A percentile compares a stretch with the other conserved stretches of the same genome.
Conservation (phyloP, 2,797 vertebrate species). For the Chaenodraco wilsoni region DNA sequence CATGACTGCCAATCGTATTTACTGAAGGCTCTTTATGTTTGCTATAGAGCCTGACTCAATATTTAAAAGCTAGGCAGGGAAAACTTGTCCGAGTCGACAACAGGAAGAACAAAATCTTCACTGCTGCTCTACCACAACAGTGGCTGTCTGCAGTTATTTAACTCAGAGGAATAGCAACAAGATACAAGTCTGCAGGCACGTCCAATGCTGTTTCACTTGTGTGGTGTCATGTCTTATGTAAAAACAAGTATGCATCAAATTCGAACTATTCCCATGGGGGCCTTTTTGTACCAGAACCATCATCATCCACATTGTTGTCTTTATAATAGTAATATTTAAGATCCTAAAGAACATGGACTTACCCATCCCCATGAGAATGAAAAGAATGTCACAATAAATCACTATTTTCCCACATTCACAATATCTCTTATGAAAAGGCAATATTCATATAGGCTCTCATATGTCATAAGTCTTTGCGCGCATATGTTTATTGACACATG, state of each 20-base stretch:
- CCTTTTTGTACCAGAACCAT: not conserved
- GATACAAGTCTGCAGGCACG: conserved; percentile 23
- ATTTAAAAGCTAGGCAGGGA: conserved; percentile 75
- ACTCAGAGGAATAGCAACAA: conserved; percentile 46
- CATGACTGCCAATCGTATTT: conserved; percentile 86
- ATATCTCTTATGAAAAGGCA: too few relatives aligned
- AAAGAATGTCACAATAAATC: not conserved
- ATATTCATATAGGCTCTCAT: too few relatives aligned
- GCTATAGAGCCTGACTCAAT: conserved; percentile 71
- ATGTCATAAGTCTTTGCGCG: not conserved
- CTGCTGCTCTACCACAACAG: conserved; percentile 60
- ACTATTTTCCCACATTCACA: too few relatives aligned
- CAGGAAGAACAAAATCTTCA: conserved; percentile 49
- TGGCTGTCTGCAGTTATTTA: conserved; percentile 60
- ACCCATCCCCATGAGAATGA: not conserved
- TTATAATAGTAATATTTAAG: not conserved
- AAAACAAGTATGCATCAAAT: conserved; percentile 16
- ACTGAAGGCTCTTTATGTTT: conserved; percentile 80
- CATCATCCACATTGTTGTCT: conserved; percentile 12
- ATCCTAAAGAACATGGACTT: not conserved
- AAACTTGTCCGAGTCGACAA: conserved; percentile 32
- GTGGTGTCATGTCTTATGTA: not conserved
- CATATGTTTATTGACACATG: not conserved
- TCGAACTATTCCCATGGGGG: not conserved
- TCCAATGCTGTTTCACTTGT: conserved; percentile 19